phyloP scores from a whole-genome alignment of 1,140 invertebrate genomes.

The Sycophaga agraensis region DNA sequence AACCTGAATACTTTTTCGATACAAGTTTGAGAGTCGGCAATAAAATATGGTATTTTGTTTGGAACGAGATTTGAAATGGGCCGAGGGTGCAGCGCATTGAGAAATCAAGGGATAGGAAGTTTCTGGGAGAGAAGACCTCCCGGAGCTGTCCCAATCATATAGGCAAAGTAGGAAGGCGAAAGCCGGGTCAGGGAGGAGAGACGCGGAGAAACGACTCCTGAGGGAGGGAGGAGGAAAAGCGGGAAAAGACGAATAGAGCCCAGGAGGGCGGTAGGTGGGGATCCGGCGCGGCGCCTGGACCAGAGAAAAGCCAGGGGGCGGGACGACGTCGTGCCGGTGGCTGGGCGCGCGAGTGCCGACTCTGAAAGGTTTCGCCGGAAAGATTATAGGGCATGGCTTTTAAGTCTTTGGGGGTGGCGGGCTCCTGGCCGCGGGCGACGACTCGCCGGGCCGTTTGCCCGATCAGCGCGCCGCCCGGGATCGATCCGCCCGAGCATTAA shows the following conservation, averaged over 20 bases:
- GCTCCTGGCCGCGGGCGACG: not conserved
- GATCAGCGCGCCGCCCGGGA: no score
- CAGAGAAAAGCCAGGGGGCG: conserved; percentile 11
- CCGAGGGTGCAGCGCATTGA: no score
- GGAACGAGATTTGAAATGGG: no score
- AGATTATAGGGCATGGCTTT: conserved; percentile 24
- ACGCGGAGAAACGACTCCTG: conserved; percentile 38
- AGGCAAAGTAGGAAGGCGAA: not conserved
- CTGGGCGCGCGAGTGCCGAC: not conserved
- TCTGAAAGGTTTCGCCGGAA: conserved; percentile 20
- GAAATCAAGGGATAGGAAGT: no score
- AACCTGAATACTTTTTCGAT: no score
- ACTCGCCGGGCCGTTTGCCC: no score
- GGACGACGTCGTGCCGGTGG: conserved; percentile 9
- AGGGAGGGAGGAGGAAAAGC: conserved; percentile 32
- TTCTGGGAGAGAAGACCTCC: no score
- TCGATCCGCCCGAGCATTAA: no score
- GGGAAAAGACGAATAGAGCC: conserved; percentile 41
- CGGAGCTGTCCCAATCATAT: no score
- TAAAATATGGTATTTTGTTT: no score
- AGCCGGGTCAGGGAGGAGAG: conserved; percentile 9
- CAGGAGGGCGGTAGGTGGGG: conserved; percentile 39
- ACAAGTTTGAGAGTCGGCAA: no score
- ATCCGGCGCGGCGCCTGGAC: conserved; percentile 13
- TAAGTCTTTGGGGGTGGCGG: no score